A percentile compares a stretch with the other conserved stretches of the same genome.
phyloP scores from a whole-genome alignment of 2,797 vertebrate species.

The Hydrocynus forskahlii region DNA sequence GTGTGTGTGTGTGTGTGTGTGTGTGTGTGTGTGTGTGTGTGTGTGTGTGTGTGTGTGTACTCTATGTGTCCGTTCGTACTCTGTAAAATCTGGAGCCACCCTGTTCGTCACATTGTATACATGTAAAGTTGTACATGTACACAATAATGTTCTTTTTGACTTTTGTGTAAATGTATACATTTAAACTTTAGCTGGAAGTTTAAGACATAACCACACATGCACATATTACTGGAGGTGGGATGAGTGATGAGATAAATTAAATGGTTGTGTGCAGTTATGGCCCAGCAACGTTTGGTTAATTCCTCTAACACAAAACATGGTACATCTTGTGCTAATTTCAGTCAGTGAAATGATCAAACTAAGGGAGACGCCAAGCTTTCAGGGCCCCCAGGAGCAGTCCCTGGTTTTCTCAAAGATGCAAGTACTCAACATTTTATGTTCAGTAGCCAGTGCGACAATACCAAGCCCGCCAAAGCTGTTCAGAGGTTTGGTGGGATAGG shows the following conservation, averaged over 20 bases:
- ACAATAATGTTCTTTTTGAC: no score
- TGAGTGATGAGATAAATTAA: no score
- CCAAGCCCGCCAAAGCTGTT: conserved; percentile 40
- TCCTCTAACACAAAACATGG: not conserved
- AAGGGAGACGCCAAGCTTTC: not conserved
- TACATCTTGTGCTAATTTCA: not conserved
- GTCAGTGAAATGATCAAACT: not conserved
- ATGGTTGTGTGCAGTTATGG: not conserved
- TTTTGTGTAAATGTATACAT: no score
- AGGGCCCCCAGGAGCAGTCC: not conserved
- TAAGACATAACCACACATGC: not conserved
- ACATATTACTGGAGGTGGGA: not conserved
- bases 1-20: no score
- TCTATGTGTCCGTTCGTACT: no score
- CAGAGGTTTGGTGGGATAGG: conserved; percentile 28
- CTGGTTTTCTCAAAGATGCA: not conserved
- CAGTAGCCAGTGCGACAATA: conserved; percentile 16
- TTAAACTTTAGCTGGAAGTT: not conserved
- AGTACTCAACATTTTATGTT: not conserved
- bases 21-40: no score
- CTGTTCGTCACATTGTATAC: no score
- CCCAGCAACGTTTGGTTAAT: not conserved
- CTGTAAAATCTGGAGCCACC: no score
- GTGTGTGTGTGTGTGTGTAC: no score
- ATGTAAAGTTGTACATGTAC: no score